Base-by-base conservation (phyloP, 2,888 invertebrate genomes). In the Orthosia cruda region DNA sequence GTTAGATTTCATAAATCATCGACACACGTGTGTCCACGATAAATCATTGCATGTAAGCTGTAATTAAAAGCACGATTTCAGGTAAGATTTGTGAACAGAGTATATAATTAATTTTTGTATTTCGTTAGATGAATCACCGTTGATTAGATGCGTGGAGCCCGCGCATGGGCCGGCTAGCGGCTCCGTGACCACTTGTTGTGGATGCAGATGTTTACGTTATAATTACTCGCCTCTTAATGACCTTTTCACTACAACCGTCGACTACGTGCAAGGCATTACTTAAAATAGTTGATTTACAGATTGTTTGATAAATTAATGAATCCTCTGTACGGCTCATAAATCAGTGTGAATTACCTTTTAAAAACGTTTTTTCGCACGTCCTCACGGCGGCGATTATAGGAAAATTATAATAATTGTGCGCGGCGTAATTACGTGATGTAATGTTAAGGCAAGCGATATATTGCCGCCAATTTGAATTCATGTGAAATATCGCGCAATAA, bases 351-450 rank as follows among this genome's bases (percentile, higher is more conserved):
- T 92, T 92, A 91, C 90, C 90, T 90, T 91, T 91, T 93, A 93
- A 95, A 95, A 95, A 93, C 93, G 93, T 95, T 95, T 94, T 95
- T 96, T 96, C 96, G 95, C 96, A 95, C 96, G 94, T 96, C 94
- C 93, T 96, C 94, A 95, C 94, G 93, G 92, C 89, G 91, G 91
- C 92, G 95, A 95, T 96, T 95, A 95, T 95, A 95, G 93, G 93
- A 94, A 96, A 96, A 96, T 96, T 96, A 96, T 96, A 96, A 96
- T 96, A 96, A 96, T 96, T 96, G 95, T 95, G 93, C 90, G 86
- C 91, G 85, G 89, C 91, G 91, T 96, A 96, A 96, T 96, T 94
- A 96, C 94, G 94, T 95, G 95, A 95, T 94, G 94, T 95, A 96
- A 95, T 92, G 89, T 93, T 92, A 76, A 94, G 93, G 92, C 93